Conservation (phyloP, 2,888 invertebrate genomes). For the Lacanobia wlatinum region DNA sequence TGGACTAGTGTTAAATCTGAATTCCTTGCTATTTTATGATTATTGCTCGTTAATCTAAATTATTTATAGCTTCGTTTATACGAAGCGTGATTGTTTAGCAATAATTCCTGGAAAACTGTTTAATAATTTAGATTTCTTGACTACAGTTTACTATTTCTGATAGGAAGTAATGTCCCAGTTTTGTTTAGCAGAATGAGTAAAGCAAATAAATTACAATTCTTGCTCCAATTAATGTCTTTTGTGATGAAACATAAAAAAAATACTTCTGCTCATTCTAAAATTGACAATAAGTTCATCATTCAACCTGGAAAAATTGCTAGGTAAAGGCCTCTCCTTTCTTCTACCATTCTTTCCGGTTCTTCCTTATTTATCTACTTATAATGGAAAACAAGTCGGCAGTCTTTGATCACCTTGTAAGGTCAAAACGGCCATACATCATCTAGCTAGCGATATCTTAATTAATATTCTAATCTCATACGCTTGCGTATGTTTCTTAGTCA, state of each 20-base stretch:
- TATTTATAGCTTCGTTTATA: constrained; percentile 38
- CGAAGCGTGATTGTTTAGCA: constrained; percentile 33
- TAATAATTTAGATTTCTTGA: constrained; percentile 30
- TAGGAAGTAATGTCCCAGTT: constrained; percentile 16
- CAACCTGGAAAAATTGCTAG: not conserved
- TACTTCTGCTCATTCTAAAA: too few relatives aligned
- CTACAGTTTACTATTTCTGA: constrained; percentile 10
- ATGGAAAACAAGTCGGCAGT: constrained; percentile 28
- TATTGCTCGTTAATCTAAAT: constrained; percentile 39
- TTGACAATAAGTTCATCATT: not conserved
- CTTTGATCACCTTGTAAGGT: constrained; percentile 48
- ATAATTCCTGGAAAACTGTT: constrained; percentile 33
- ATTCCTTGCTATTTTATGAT: constrained; percentile 37
- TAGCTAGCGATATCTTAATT: constrained; percentile 24
- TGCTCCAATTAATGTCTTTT: not conserved
- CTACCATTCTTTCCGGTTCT: not conserved
- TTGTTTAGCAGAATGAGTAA: not conserved
- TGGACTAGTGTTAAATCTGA: constrained; percentile 34
- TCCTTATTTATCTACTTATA: constrained; percentile 10
- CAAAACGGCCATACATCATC: constrained; percentile 15
- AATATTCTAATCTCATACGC: constrained; percentile 32
- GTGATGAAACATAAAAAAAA: not conserved
- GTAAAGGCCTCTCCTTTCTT: not conserved
- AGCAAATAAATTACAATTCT: too few relatives aligned
- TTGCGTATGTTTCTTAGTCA: constrained; percentile 39